These are phyloP conservation scores for Dasysyrphus albostriatus DNA, from an alignment of 2,888 invertebrate genomes.

Conservation along the genomic window DNA sequence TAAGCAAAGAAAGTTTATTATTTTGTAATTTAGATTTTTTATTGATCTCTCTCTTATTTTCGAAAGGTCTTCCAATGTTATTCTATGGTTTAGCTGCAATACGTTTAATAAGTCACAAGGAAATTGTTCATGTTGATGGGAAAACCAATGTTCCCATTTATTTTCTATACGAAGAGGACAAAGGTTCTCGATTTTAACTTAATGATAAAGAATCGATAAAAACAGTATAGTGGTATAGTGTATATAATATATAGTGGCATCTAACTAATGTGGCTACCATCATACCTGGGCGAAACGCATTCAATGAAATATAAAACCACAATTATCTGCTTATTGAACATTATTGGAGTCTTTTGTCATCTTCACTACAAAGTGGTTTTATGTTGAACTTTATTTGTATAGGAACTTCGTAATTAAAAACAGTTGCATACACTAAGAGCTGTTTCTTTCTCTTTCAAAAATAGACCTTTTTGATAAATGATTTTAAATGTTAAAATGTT, in stretches of 20 bases:
- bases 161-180: conserved; percentile 95
- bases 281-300: no score
- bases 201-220: not conserved
- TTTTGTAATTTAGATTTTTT: not conserved
- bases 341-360: not conserved
- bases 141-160: conserved; percentile 88
- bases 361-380: not conserved
- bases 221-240: no score
- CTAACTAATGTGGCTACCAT: no score
- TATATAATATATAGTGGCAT: no score
- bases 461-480: no score
- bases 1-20: conserved; percentile 81
- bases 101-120: conserved; percentile 90
- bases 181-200: conserved; percentile 86
- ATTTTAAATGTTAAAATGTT: no score
- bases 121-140: conserved; percentile 87
- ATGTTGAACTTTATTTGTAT: not conserved
- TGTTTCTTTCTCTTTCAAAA: not conserved
- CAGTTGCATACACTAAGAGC: not conserved
- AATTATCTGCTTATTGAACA: no score
- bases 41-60: conserved; percentile 77
- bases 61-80: conserved; percentile 93
- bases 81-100: conserved; percentile 95
- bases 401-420: not conserved
- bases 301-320: no score